phyloP scores from a whole-genome alignment of 2,888 invertebrate genomes.

The Meganola albula region DNA sequence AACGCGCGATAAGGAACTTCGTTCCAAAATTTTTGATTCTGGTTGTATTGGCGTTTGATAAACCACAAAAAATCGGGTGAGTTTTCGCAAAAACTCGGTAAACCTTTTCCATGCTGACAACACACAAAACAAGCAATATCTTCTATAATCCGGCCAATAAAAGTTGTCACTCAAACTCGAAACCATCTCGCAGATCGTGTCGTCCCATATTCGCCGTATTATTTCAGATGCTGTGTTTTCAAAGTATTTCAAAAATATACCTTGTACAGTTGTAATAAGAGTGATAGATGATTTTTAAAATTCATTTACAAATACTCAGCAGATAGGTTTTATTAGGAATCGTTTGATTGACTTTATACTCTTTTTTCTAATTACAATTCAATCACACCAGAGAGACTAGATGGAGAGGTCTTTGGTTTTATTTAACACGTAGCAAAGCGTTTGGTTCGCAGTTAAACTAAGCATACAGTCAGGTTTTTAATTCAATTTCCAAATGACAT shows the following conservation, averaged over 20 bases:
- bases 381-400: no score
- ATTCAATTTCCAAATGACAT: no score
- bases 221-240: slow-evolving; percentile 31
- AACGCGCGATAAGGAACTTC: no score
- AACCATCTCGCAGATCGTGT: slow-evolving; percentile 17
- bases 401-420: no score
- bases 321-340: slow-evolving; percentile 19
- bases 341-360: slow-evolving; percentile 23
- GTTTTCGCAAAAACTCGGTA: slow-evolving; percentile 5
- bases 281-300: neutral
- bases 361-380: slow-evolving; percentile 12
- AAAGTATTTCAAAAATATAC: slow-evolving; percentile 9
- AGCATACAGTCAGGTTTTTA: no score
- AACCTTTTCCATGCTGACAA: slow-evolving; percentile 16
- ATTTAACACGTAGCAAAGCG: no score
- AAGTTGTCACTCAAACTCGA: slow-evolving; percentile 29
- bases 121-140: slow-evolving; percentile 25
- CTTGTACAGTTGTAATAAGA: neutral
- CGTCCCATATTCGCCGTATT: slow-evolving; percentile 30
- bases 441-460: no score
- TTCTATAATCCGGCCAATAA: slow-evolving; percentile 36
- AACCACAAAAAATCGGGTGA: no score
- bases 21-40: no score
- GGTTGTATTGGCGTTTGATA: no score
- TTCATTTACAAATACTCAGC: slow-evolving; percentile 12